Evolutionary conservation across 2,888 invertebrate genomes (phyloP).

Genomic region (Leptinotarsa juncta): DNA sequence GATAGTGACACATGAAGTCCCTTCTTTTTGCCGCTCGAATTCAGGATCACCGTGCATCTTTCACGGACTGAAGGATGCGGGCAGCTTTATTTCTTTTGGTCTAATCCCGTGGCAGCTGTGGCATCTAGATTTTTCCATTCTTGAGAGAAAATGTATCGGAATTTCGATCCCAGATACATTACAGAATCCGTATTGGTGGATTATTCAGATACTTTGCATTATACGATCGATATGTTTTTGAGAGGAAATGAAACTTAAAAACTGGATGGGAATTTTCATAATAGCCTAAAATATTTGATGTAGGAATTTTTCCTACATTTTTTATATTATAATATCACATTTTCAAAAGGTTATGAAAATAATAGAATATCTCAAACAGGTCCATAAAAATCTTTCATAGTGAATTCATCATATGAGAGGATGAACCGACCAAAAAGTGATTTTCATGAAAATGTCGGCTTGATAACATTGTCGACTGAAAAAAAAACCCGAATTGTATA

Average conservation of each 20-base stretch:
- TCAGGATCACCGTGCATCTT: conserved; percentile 5
- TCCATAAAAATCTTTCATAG: no score
- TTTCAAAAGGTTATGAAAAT: no score
- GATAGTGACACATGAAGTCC: conserved; percentile 17
- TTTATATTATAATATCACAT: no score
- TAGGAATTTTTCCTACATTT: no score
- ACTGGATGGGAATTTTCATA: no score
- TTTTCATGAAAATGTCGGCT: no score
- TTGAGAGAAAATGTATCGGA: background rate
- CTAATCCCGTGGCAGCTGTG: conserved; percentile 15
- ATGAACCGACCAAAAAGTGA: no score
- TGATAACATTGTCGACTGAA: no score
- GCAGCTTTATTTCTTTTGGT: conserved; percentile 1
- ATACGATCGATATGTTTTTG: background rate
- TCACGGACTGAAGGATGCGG: background rate
- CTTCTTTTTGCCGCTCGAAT: background rate
- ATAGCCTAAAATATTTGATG: no score
- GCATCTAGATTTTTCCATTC: conserved; percentile 3
- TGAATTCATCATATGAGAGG: no score
- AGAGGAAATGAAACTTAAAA: background rate
- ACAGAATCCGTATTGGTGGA: background rate
- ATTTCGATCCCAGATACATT: background rate
- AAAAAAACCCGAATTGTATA: no score
- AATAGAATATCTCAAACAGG: no score
- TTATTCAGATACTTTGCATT: conserved; percentile 7